Evolutionary conservation across 2,888 invertebrate genomes (phyloP).

Genomic region (Tubulanus polymorphus): DNA sequence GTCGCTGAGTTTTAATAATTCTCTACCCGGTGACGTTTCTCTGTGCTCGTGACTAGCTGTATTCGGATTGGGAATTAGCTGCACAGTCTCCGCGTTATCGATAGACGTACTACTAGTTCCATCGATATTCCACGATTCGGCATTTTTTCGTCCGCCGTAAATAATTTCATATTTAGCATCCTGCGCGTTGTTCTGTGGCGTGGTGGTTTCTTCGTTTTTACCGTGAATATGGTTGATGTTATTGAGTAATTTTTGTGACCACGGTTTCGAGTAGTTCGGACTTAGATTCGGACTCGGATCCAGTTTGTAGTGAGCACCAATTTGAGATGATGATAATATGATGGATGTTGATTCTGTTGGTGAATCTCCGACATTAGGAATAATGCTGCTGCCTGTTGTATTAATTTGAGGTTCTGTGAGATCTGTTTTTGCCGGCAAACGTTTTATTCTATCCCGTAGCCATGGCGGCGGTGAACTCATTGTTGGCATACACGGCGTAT

Average conservation of each 20-base stretch:
- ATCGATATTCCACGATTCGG: background rate
- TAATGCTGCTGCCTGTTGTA: background rate
- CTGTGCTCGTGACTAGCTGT: no score
- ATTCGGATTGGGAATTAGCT: background rate
- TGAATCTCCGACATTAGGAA: no score
- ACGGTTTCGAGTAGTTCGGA: background rate
- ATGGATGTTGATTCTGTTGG: background rate
- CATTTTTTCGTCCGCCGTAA: background rate
- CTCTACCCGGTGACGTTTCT: conserved; percentile 14
- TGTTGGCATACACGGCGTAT: conserved; percentile 32
- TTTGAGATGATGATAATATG: conserved; percentile 2
- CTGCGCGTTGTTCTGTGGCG: background rate
- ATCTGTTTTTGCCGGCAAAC: conserved; percentile 9
- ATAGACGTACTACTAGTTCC: background rate
- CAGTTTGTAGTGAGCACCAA: background rate
- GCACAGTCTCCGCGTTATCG: background rate
- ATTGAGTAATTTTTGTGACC: background rate
- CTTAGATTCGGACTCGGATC: background rate
- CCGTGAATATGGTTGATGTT: background rate
- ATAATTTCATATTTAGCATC: background rate
- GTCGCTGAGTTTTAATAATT: conserved; percentile 16
- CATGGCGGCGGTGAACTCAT: conserved; percentile 45
- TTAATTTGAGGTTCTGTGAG: background rate
- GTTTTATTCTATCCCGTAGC: conserved; percentile 31
- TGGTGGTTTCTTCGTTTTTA: background rate